Conservation (phyloP, 2,888 invertebrate species). For the Cerceris rybyensis region DNA sequence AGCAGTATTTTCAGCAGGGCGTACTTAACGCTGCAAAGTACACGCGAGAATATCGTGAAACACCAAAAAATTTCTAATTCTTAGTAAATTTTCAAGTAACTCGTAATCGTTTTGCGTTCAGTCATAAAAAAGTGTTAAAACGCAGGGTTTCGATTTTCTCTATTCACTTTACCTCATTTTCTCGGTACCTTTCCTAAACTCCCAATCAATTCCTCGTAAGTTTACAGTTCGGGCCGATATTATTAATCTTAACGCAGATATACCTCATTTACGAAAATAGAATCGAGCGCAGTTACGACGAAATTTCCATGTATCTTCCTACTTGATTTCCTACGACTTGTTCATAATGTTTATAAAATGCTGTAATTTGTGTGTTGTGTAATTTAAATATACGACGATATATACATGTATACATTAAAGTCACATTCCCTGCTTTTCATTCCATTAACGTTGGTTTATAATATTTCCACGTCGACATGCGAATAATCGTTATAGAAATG, state of each 20-base stretch:
- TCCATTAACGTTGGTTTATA: neutral
- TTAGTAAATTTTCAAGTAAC: no score
- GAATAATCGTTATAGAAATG: neutral
- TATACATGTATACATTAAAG: slow-evolving; percentile 37
- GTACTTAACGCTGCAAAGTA: no score
- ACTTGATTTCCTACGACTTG: slow-evolving; percentile 59
- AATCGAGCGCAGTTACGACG: slow-evolving; percentile 41
- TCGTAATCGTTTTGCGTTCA: no score
- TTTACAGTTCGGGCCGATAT: slow-evolving; percentile 39
- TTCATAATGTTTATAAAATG: slow-evolving; percentile 63
- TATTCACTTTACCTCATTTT: slow-evolving; percentile 36
- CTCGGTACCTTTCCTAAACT: slow-evolving; percentile 8
- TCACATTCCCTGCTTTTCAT: neutral
- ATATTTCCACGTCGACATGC: neutral
- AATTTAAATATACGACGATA: slow-evolving; percentile 68
- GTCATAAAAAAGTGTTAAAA: slow-evolving; percentile 14
- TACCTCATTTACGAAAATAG: slow-evolving; percentile 63
- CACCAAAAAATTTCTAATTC: no score
- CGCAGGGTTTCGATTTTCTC: slow-evolving; percentile 7
- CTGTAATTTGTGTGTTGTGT: slow-evolving; percentile 69
- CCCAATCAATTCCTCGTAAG: slow-evolving; percentile 23
- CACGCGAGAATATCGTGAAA: no score
- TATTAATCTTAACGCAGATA: slow-evolving; percentile 61
- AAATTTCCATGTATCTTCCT: slow-evolving; percentile 58
- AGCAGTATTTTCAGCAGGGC: no score